These are phyloP conservation scores for Heliconius cydno DNA, from an alignment of 2,888 invertebrate species.

Conservation along the genomic window DNA sequence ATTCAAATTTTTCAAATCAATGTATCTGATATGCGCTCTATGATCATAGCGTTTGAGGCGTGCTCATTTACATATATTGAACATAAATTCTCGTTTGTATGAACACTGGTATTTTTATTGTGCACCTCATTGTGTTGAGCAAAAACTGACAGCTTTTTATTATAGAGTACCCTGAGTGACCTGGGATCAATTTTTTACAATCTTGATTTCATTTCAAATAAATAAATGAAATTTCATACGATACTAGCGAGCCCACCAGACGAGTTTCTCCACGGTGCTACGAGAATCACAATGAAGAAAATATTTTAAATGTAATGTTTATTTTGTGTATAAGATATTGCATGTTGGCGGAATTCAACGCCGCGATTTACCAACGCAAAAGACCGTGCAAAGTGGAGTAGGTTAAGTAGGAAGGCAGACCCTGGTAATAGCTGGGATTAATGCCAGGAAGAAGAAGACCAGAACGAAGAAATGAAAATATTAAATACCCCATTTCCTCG, in stretches of 20 bases:
- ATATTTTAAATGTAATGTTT: no score
- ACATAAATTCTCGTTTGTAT: slow-evolving; percentile 83
- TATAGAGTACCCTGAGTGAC: slow-evolving; percentile 64
- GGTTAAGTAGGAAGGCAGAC: no score
- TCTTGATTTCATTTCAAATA: slow-evolving; percentile 12
- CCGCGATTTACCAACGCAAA: no score
- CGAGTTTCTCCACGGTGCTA: no score
- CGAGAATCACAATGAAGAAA: neutral
- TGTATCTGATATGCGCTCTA: slow-evolving; percentile 35
- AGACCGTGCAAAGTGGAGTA: no score
- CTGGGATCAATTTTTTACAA: slow-evolving; percentile 75
- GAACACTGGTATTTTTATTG: slow-evolving; percentile 82
- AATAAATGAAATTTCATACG: neutral
- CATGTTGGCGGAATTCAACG: no score
- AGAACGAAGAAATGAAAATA: no score
- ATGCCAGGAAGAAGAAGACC: no score
- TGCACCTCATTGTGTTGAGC: slow-evolving; percentile 70
- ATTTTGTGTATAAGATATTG: no score
- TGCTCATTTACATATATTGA: slow-evolving; percentile 77
- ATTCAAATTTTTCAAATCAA: slow-evolving; percentile 19
- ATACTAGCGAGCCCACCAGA: neutral
- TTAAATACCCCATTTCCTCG: no score
- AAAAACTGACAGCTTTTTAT: slow-evolving; percentile 74
- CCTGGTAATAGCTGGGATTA: no score
- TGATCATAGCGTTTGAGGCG: slow-evolving; percentile 57